phyloP scores from a whole-genome alignment of 2,113 vertebrate genomes.

The Pangasianodon hypophthalmus region DNA sequence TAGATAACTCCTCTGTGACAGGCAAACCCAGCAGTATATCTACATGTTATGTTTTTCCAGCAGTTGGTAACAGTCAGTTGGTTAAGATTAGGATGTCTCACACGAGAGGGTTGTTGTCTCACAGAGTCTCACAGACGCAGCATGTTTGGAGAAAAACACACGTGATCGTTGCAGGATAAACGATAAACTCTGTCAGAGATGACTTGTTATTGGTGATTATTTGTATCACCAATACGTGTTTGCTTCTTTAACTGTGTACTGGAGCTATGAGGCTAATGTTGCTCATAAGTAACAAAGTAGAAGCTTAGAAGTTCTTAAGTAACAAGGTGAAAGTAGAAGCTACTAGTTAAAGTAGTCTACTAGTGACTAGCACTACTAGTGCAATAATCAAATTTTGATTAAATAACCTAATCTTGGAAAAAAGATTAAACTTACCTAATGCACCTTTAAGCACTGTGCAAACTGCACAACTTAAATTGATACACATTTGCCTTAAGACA shows the following conservation, averaged over 20 bases:
- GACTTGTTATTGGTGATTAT: not conserved
- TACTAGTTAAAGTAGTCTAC: not conserved
- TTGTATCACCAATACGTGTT: not conserved
- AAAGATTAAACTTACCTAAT: no score
- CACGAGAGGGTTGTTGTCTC: not conserved
- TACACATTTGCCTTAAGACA: no score
- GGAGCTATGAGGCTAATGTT: not conserved
- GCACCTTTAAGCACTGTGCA: no score
- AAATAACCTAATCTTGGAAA: no score
- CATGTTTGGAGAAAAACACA: not conserved
- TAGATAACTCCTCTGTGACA: constrained; percentile 19
- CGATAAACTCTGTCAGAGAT: not conserved
- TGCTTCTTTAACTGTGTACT: not conserved
- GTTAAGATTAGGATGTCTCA: constrained; percentile 5
- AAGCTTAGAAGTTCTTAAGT: not conserved
- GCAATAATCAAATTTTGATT: no score
- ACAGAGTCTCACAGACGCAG: not conserved
- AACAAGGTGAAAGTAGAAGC: not conserved
- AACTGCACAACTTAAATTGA: no score
- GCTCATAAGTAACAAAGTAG: not conserved
- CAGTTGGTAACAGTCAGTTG: not conserved
- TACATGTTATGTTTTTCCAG: not conserved
- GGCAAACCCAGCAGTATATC: not conserved
- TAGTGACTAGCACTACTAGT: no score
- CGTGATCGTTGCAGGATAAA: no score